Conservation (phyloP, 2,888 invertebrate genomes). For the Halictus quadricinctus region DNA sequence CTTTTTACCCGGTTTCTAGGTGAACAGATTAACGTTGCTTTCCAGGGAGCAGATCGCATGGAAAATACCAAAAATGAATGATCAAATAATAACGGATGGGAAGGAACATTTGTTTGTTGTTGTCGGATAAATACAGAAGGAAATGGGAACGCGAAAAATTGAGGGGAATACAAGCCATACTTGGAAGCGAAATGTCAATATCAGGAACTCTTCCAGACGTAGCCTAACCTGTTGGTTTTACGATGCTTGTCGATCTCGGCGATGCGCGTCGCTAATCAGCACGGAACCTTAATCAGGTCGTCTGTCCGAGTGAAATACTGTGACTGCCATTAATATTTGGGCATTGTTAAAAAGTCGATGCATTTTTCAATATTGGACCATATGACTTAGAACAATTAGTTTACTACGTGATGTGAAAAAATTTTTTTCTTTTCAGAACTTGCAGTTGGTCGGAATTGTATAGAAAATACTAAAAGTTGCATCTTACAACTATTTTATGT, state of each 20-base stretch:
- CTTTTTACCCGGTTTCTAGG: neutral
- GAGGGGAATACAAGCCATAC: neutral
- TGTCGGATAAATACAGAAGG: neutral
- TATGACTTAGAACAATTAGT: too few relatives aligned
- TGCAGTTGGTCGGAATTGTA: too few relatives aligned
- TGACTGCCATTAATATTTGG: too few relatives aligned
- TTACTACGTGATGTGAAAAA: too few relatives aligned
- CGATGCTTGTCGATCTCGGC: neutral
- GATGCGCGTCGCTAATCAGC: neutral
- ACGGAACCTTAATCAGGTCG: neutral
- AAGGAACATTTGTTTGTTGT: neutral
- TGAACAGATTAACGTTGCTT: conserved; percentile 8
- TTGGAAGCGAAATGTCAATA: neutral
- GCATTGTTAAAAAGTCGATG: too few relatives aligned
- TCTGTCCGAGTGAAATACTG: neutral
- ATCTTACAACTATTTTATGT: too few relatives aligned
- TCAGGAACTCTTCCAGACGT: neutral
- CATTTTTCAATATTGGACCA: too few relatives aligned
- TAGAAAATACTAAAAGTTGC: too few relatives aligned
- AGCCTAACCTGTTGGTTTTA: neutral
- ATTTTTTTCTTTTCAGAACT: too few relatives aligned
- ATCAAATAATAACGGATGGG: neutral
- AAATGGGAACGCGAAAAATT: neutral
- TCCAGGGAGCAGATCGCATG: neutral
- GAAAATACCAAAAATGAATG: neutral